Base-by-base conservation (phyloP, 2,797 vertebrate species). In the Neostethus bicornis region DNA sequence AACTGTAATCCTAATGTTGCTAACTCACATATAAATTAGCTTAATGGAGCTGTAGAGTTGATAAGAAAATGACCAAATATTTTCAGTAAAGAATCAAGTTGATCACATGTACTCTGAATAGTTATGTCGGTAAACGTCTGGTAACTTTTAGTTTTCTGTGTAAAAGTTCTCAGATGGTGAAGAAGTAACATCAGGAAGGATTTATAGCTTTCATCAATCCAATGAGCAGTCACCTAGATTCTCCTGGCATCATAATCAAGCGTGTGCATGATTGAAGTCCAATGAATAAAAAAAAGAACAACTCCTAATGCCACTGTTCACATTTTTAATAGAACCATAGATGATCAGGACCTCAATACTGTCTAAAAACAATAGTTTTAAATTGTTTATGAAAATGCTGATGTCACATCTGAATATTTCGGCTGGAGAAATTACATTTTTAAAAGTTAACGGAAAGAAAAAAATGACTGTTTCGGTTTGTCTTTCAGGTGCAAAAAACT, bases 351-450 rank as follows among this genome's bases (percentile, higher is more conserved):
- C 41, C 48, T 60, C 43, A 68, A 55, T 66, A 66, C 67, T 70
- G 13, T 16, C 4, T 16, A 21, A 41, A 38, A 49, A 35, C 65
- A 75, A 66, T 53, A 37, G 67, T 69, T 61, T 51, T 47, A 64
- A 53, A 59, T 81, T 73, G 62, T 78, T 48, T 85, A 72, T 86
- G 71, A 88, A 90, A 90, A 87, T 92, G 90, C 90, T 94, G 93
- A 96, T 96, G 93, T 96, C 93, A 94, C 94, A 95, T 95, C 94
- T 95, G 89, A 96, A 93, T 93, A 93, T 93, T 92, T 92, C 92
- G 93, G 91, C 91, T 93, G 93, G 93, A 95, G 93, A 96, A 96
- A 93, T 92, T 92, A 94, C 95, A 93, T 90, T 65, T 82, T 80
- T 79, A 81, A 89, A 91, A 91, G 92, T 94, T 91, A 90, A 87